Evolutionary conservation across 2,888 invertebrate genomes (phyloP).

Genomic region (Lepidochrysops patricia): DNA sequence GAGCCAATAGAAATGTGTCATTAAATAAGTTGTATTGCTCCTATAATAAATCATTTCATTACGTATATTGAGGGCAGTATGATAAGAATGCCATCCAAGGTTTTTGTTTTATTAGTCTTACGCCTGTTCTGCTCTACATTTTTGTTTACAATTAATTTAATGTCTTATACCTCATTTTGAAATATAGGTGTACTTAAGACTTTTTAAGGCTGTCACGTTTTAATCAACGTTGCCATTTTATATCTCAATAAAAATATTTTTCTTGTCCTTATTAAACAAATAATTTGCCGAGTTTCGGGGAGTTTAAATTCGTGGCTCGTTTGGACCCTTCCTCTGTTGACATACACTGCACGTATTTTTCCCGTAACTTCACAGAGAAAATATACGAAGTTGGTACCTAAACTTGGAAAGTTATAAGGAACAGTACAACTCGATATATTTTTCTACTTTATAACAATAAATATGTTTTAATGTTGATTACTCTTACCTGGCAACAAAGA

Average conservation of each 20-base stretch:
- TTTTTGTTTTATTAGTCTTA: too few relatives aligned
- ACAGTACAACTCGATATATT: slow-evolving; percentile 25
- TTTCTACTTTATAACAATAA: slow-evolving; percentile 14
- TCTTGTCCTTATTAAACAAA: background rate
- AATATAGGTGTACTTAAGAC: background rate
- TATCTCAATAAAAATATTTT: background rate
- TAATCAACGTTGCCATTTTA: background rate
- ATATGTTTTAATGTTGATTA: background rate
- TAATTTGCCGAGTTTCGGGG: background rate
- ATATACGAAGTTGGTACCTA: slow-evolving; percentile 29
- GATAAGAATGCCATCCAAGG: too few relatives aligned
- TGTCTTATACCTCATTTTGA: too few relatives aligned
- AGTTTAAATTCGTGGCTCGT: slow-evolving; percentile 29
- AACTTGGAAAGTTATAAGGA: slow-evolving; percentile 31
- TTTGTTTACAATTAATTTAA: too few relatives aligned
- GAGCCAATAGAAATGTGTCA: too few relatives aligned
- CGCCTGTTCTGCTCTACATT: too few relatives aligned
- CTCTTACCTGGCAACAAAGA: background rate
- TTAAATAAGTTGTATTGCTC: too few relatives aligned
- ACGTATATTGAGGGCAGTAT: too few relatives aligned
- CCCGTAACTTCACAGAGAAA: slow-evolving; percentile 31
- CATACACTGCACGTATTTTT: slow-evolving; percentile 36
- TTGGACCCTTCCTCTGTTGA: slow-evolving; percentile 28
- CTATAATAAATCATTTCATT: too few relatives aligned
- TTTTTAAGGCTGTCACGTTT: background rate